These are phyloP conservation scores for Agonopterix heracliana DNA, from an alignment of 2,888 invertebrate genomes.

Conservation along the genomic window DNA sequence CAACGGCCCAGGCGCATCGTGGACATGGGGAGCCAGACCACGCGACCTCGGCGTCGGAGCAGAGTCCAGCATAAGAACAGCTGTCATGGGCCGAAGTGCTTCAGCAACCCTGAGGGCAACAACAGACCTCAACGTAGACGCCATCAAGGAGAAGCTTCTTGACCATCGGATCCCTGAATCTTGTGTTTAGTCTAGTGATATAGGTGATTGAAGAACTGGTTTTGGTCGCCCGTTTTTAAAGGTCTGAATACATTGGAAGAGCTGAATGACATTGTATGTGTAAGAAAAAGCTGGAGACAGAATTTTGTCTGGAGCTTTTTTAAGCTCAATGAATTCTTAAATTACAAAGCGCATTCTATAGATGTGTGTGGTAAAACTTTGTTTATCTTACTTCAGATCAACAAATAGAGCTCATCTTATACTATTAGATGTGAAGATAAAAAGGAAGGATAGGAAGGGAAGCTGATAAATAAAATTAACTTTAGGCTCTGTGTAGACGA, in stretches of 20 bases:
- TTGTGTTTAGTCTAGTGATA: constrained; percentile 80
- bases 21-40: constrained; percentile 73
- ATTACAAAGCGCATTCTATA: too few species aligned
- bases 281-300: too few species aligned
- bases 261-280: too few species aligned
- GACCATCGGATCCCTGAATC: constrained; percentile 92
- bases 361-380: too few species aligned
- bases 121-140: constrained; percentile 83
- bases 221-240: not conserved
- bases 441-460: too few species aligned
- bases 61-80: constrained; percentile 27
- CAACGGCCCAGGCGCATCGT: constrained; percentile 69
- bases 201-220: constrained; percentile 1
- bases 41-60: constrained; percentile 37
- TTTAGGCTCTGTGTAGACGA: too few species aligned
- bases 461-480: too few species aligned
- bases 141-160: constrained; percentile 91
- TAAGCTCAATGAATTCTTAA: too few species aligned
- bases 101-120: constrained; percentile 66
- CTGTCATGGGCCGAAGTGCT: constrained; percentile 57
- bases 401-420: too few species aligned
- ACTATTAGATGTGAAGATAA: too few species aligned
- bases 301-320: too few species aligned
- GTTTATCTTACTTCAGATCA: too few species aligned
- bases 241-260: not conserved